Conservation (phyloP, 2,888 invertebrate species). For the Venusia cambrica region DNA sequence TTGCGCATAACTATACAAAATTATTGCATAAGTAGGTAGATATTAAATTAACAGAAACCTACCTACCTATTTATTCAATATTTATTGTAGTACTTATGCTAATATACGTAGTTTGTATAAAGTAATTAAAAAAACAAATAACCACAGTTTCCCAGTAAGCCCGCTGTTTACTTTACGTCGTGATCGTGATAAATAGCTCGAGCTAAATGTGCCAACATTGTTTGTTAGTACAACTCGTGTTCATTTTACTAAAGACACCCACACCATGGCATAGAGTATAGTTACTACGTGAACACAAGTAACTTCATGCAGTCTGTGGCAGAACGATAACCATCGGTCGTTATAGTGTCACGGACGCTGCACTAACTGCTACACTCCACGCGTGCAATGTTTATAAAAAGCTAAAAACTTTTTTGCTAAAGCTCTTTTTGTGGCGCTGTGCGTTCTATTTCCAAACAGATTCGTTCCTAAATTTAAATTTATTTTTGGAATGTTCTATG, state of each 20-base stretch:
- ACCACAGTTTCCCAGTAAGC: conserved; percentile 14
- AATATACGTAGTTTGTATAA: no score
- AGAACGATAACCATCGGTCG: conserved; percentile 70
- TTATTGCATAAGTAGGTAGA: no score
- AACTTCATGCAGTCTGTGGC: no score
- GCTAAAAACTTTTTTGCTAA: conserved; percentile 20
- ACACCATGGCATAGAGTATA: conserved; percentile 12
- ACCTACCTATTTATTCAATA: no score
- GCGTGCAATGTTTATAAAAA: conserved; percentile 60
- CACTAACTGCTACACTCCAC: conserved; percentile 68
- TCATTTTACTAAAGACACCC: conserved; percentile 28
- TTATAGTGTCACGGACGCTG: conserved; percentile 71
- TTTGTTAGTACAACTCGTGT: conserved; percentile 25
- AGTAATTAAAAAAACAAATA: conserved; percentile 9
- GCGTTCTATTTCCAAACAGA: conserved; percentile 35
- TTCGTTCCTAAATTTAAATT: conserved; percentile 39
- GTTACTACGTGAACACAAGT: conserved; percentile 12
- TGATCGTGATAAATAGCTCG: conserved; percentile 18
- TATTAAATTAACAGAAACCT: not conserved
- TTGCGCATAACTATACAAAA: no score
- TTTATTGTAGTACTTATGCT: no score
- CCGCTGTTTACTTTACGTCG: conserved; percentile 17
- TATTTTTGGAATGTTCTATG: conserved; percentile 37
- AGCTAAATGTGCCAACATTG: conserved; percentile 24
- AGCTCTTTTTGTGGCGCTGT: conserved; percentile 42